A percentile compares a stretch with the other conserved stretches of the same genome.
phyloP scores from a whole-genome alignment of 2,113 vertebrate genomes.

The Meriones unguiculatus region DNA sequence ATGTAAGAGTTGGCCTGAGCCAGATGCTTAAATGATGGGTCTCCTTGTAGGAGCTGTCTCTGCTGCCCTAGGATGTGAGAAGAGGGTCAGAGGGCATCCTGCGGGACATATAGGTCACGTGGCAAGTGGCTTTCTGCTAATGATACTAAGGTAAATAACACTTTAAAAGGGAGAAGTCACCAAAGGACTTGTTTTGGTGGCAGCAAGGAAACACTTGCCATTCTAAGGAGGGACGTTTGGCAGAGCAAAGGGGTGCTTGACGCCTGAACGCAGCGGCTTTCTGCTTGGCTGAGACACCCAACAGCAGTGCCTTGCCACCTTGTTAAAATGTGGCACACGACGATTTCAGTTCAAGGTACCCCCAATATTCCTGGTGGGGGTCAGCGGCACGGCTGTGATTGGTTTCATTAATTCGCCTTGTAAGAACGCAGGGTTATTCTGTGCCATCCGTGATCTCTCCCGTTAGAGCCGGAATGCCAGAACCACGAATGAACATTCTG shows the following conservation, averaged over 20 bases:
- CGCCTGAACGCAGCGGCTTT: fast-evolving
- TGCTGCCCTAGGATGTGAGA: not conserved
- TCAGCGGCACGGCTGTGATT: not conserved
- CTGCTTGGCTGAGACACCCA: not conserved
- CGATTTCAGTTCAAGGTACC: not conserved
- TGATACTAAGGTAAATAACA: not conserved
- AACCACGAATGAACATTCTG: not conserved
- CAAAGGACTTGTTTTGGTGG: not conserved
- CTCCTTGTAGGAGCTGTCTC: not conserved
- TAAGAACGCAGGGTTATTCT: not conserved
- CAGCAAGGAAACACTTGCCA: not conserved
- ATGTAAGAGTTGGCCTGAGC: slow-evolving; percentile 44
- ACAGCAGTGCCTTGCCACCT: not conserved
- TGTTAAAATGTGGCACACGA: not conserved
- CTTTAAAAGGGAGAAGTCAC: not conserved
- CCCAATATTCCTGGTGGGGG: not conserved
- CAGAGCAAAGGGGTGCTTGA: not conserved
- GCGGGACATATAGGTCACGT: not conserved
- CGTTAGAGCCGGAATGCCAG: not conserved
- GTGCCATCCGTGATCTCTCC: not conserved
- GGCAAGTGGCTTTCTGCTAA: not conserved
- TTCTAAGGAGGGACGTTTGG: not conserved
- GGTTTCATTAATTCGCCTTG: not conserved
- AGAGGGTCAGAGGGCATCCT: not conserved
- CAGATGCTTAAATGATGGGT: not conserved